These are phyloP conservation scores for Micromesistius poutassou DNA, from an alignment of 2,797 vertebrate genomes.

Conservation along the genomic window DNA sequence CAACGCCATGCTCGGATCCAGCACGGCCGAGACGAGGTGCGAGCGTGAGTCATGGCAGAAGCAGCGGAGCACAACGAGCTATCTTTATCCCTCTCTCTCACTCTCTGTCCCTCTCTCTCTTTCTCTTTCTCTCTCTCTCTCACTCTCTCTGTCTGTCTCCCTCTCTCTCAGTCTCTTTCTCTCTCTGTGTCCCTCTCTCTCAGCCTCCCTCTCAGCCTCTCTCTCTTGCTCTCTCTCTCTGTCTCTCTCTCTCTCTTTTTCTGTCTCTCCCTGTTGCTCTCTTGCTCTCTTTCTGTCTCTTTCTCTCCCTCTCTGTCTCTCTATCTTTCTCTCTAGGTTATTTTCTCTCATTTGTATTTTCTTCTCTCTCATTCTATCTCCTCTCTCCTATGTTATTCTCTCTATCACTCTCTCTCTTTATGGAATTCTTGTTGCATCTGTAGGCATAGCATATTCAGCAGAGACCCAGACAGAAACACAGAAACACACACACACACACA, in stretches of 20 bases:
- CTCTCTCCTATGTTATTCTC: background rate
- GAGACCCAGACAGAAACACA: constrained; percentile 8
- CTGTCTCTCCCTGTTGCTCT: no score
- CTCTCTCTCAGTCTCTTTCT: background rate
- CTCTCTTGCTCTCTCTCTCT: no score
- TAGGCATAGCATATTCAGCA: background rate
- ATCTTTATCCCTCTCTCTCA: no score
- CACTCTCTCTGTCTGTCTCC: constrained; percentile 4
- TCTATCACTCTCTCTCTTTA: constrained; percentile 7
- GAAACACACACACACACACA: constrained; percentile 17
- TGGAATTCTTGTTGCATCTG: background rate
- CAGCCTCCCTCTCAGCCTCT: no score
- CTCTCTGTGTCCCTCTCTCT: background rate
- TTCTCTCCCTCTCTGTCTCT: background rate
- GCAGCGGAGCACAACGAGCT: no score
- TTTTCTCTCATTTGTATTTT: background rate
- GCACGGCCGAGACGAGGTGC: no score
- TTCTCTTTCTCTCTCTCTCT: background rate
- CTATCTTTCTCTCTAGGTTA: background rate
- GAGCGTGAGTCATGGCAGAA: no score
- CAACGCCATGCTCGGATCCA: no score
- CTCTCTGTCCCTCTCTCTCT: no score
- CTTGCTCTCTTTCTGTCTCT: no score
- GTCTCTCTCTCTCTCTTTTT: no score
- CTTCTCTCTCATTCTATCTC: constrained; percentile 11